Conservation (phyloP, 2,888 invertebrate species). For the Volucella zonaria region DNA sequence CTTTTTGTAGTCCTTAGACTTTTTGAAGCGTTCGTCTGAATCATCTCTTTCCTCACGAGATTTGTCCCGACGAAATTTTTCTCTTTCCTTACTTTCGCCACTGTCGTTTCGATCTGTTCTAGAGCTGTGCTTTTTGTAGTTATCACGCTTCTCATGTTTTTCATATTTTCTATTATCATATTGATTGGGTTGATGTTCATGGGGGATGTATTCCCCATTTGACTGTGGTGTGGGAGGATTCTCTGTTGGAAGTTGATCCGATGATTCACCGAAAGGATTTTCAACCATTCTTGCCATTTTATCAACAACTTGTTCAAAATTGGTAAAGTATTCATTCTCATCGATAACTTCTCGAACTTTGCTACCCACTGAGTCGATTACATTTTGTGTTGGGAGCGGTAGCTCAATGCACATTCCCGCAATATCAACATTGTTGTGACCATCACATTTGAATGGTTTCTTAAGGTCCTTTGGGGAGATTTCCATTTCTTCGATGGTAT, state of each 20-base stretch:
- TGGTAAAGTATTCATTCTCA: slow-evolving; percentile 26
- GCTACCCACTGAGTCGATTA: slow-evolving; percentile 23
- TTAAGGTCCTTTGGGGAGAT: slow-evolving; percentile 77
- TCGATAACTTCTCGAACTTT: slow-evolving; percentile 28
- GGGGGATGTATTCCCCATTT: slow-evolving; percentile 25
- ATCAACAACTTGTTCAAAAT: slow-evolving; percentile 41
- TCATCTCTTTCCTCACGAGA: slow-evolving; percentile 60
- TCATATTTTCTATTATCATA: neutral
- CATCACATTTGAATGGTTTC: slow-evolving; percentile 77
- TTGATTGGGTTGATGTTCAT: slow-evolving; percentile 51
- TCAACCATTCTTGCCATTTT: slow-evolving; percentile 17
- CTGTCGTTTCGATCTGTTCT: slow-evolving; percentile 47
- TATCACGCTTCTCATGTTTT: slow-evolving; percentile 34
- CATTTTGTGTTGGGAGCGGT: slow-evolving; percentile 16
- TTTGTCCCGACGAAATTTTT: slow-evolving; percentile 53
- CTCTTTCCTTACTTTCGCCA: slow-evolving; percentile 55
- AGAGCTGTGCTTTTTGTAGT: slow-evolving; percentile 41
- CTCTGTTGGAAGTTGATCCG: neutral
- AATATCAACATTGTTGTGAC: slow-evolving; percentile 77
- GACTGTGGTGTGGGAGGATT: neutral
- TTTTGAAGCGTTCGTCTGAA: slow-evolving; percentile 53
- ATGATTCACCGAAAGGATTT: slow-evolving; percentile 39
- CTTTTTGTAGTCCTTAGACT: slow-evolving; percentile 61
- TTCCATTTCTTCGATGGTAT: slow-evolving; percentile 75
- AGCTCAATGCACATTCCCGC: slow-evolving; percentile 79